phyloP scores from a whole-genome alignment of 2,888 invertebrate genomes.

The Macrophya annulata region DNA sequence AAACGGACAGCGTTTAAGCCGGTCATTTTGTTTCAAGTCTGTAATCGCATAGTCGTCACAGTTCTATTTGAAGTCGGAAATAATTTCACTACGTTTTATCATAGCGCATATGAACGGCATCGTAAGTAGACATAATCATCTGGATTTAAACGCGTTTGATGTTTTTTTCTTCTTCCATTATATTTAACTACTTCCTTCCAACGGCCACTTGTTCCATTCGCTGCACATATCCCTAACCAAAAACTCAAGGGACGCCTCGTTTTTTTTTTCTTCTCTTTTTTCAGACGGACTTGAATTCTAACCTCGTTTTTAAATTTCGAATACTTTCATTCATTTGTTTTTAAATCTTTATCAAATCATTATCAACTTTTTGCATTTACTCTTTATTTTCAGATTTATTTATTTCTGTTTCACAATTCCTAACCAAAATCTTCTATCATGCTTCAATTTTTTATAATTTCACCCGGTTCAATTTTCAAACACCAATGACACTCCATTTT shows the following conservation, averaged over 20 bases:
- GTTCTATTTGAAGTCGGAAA: not conserved
- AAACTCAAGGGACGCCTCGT: not conserved
- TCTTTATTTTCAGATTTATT: too few species aligned
- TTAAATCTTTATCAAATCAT: not conserved
- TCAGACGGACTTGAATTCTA: not conserved
- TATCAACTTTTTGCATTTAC: too few species aligned
- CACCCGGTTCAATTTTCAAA: too few species aligned
- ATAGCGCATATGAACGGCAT: slow-evolving; percentile 47
- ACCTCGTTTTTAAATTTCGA: not conserved
- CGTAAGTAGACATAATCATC: slow-evolving; percentile 14
- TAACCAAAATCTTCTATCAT: not conserved
- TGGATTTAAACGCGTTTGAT: not conserved
- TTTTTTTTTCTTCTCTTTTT: not conserved
- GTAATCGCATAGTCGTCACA: not conserved
- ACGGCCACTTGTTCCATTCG: slow-evolving; percentile 23
- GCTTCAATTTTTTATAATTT: not conserved
- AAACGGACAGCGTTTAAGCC: slow-evolving; percentile 5
- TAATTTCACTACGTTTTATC: not conserved
- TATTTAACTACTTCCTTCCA: not conserved
- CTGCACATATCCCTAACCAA: not conserved
- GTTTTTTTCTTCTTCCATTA: not conserved
- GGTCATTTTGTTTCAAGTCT: slow-evolving; percentile 38
- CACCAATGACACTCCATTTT: too few species aligned
- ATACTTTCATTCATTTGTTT: not conserved
- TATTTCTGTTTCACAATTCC: not conserved